Base-by-base conservation (phyloP, 2,797 vertebrate genomes). In the Ctenochaetus hawaiiensis region DNA sequence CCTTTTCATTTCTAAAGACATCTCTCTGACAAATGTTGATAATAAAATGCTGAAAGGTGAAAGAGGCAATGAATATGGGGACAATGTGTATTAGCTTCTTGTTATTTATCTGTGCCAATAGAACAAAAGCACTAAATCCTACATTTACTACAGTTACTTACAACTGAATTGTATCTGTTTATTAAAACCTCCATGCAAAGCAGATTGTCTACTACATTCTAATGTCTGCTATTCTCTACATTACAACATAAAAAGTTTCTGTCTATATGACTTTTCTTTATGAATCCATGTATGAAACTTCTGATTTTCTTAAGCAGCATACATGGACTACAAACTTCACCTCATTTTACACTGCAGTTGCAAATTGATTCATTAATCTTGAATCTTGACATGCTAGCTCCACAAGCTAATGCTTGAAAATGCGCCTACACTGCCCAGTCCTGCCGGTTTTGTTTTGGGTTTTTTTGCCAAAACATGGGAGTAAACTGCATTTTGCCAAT, bases 381-480 rank as follows among this genome's bases (percentile, higher is more conserved):
- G 26, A 26, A 4, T 18, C 49, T 51, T 47, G 39, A 41, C 17
- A 39, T 49, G 43, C 20, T 71, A 37, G 30, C 56, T 45, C 14
- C 7, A 81, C 14, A 44, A 30, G 53, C 9, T 49, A 68, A 75
- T 56, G 39, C 49, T 61, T 11, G 12, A 45, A 52, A 30, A 14
- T 14, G 30, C 6, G 0, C 26, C 23, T 47, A 51, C 13, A 64
- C 43, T 62, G 20, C 20, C 43, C 26, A 30, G 26, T 80, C 23
- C 26, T 12, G 47, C 5, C 17, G 52, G 16, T 6, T 4, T 63
- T 5, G 18, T 20, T 30, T 30, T 30, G 26, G 26, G 4, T 43
- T 39, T 18, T 41, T 23, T 12, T 16, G 12, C 13, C 47, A 39
- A 34, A 59, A 20, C 43, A 52, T 26, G 14, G 30, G 22, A 52